Evolutionary conservation across 2,888 invertebrate species (phyloP).

Genomic region (Bhutanitis thaidina): DNA sequence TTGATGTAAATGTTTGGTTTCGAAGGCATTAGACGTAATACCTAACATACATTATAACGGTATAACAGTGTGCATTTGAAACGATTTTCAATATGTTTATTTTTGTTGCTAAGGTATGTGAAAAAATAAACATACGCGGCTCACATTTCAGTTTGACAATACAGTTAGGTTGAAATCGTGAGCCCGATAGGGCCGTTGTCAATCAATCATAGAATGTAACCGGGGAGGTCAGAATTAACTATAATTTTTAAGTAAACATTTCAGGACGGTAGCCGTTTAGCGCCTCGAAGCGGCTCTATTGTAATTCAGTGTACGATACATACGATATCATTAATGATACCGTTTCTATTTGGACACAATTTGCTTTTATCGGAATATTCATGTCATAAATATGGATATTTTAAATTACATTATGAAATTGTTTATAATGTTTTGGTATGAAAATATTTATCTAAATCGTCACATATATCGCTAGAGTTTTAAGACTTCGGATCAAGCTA

Average conservation of each 20-base stretch:
- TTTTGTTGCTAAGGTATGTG: background rate
- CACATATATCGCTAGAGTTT: too few species aligned
- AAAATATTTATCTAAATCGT: too few species aligned
- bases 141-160: background rate
- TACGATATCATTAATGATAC: constrained; percentile 1
- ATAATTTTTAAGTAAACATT: constrained; percentile 55
- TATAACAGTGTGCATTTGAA: too few species aligned
- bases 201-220: constrained; percentile 36
- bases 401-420: too few species aligned
- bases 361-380: too few species aligned
- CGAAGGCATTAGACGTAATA: too few species aligned
- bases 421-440: too few species aligned
- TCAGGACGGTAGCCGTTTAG: constrained; percentile 51
- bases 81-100: background rate
- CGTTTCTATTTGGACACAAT: background rate
- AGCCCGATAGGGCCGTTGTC: constrained; percentile 19
- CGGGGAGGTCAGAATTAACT: constrained; percentile 42
- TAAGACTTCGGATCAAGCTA: too few species aligned
- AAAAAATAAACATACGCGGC: background rate
- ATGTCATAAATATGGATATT: too few species aligned
- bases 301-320: background rate
- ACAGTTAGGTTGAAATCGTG: constrained; percentile 12
- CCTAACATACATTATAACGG: too few species aligned
- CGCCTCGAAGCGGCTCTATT: constrained; percentile 22
- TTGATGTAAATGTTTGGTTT: too few species aligned